These are phyloP conservation scores for Dolichoris vasculosae DNA, from an alignment of 1,140 invertebrate species.

Conservation along the genomic window DNA sequence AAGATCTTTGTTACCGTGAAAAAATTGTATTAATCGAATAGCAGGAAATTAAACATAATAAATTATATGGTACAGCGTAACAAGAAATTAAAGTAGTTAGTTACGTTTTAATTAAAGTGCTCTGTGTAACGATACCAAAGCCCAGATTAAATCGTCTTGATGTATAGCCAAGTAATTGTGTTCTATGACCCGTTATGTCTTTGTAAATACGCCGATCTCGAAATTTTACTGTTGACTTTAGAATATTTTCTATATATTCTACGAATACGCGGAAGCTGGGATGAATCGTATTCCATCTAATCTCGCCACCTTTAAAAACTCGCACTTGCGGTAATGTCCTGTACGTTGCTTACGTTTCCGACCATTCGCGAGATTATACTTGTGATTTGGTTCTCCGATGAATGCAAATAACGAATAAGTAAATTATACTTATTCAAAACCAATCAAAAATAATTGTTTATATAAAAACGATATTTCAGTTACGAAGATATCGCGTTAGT, in stretches of 20 bases:
- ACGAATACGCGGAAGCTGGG: not conserved
- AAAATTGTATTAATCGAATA: conserved; percentile 3
- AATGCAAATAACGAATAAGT: not conserved
- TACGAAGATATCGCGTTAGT: too few relatives aligned
- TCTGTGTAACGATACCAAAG: not conserved
- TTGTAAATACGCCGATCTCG: not conserved
- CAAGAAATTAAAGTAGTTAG: conserved; percentile 1
- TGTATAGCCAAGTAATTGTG: not conserved
- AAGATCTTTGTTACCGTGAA: not conserved
- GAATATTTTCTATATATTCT: not conserved
- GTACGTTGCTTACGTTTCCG: not conserved
- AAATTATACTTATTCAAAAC: not conserved
- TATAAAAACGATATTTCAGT: too few relatives aligned
- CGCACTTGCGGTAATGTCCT: not conserved
- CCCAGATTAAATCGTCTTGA: conserved; percentile 8
- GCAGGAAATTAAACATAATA: conserved; percentile 13
- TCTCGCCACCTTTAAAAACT: not conserved
- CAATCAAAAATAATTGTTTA: not conserved
- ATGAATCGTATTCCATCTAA: not conserved
- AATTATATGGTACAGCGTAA: not conserved
- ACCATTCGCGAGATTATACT: not conserved
- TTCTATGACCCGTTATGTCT: not conserved
- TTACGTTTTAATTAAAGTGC: conserved; percentile 17
- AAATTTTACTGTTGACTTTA: not conserved
- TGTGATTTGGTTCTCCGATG: not conserved